These are phyloP conservation scores for Dermatophagoides farinae DNA, from an alignment of 1,140 invertebrate species.

Conservation along the genomic window DNA sequence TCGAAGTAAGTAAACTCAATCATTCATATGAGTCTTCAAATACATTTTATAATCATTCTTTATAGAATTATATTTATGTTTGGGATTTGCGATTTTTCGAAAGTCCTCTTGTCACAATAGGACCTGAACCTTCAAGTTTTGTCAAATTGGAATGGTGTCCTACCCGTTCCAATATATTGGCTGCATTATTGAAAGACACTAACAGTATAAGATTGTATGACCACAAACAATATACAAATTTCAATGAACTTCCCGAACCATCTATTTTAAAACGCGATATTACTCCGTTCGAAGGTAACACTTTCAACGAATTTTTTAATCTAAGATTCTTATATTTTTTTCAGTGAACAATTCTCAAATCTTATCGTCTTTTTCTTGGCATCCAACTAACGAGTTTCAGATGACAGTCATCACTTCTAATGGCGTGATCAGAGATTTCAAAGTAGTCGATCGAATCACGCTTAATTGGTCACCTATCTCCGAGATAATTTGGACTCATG, in stretches of 20 bases:
- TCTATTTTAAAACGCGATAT: slow-evolving; percentile 46
- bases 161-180: slow-evolving; percentile 57
- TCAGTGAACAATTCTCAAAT: slow-evolving; percentile 20
- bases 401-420: slow-evolving; percentile 41
- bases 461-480: slow-evolving; percentile 50
- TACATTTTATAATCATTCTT: slow-evolving; percentile 1
- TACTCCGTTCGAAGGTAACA: slow-evolving; percentile 7
- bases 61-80: slow-evolving; percentile 10
- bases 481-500: slow-evolving; percentile 48
- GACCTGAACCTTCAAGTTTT: slow-evolving; percentile 41
- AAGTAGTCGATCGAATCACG: slow-evolving; percentile 56
- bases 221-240: slow-evolving; percentile 46
- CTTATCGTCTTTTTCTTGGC: slow-evolving; percentile 57
- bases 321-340: slow-evolving; percentile 12
- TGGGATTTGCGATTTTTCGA: slow-evolving; percentile 11
- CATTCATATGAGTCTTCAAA: neutral
- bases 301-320: neutral
- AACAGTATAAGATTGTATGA: slow-evolving; percentile 48
- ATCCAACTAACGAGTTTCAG: slow-evolving; percentile 51
- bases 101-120: neutral
- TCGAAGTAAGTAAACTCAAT: slow-evolving; percentile 36
- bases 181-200: slow-evolving; percentile 48
- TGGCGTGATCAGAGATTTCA: slow-evolving; percentile 43
- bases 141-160: slow-evolving; percentile 66
- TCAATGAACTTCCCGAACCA: slow-evolving; percentile 48